Conservation (phyloP, 1,140 invertebrate genomes). For the Pectinophora gossypiella region DNA sequence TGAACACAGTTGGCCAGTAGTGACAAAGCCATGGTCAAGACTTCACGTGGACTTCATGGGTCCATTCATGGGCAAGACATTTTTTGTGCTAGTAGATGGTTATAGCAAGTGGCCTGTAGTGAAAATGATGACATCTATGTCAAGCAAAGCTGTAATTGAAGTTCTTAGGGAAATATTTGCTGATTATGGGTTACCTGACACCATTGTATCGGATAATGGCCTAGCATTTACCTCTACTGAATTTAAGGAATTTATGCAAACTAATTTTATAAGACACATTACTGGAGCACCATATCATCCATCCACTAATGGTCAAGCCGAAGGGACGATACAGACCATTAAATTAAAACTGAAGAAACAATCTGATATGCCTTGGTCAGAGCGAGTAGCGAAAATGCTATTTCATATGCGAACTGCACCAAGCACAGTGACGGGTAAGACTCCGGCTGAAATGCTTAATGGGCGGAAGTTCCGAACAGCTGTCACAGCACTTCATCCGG, state of each 20-base stretch:
- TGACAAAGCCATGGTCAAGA: slow-evolving; percentile 46
- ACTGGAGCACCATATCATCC: slow-evolving; percentile 39
- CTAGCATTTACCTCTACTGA: slow-evolving; percentile 45
- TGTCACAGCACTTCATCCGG: not conserved
- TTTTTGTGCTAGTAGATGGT: slow-evolving; percentile 31
- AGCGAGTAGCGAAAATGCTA: slow-evolving; percentile 80
- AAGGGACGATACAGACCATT: slow-evolving; percentile 29
- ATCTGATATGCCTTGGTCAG: slow-evolving; percentile 1
- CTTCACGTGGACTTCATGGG: slow-evolving; percentile 45
- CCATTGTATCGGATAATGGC: slow-evolving; percentile 52
- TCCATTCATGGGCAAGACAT: slow-evolving; percentile 26
- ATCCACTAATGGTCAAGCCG: slow-evolving; percentile 37
- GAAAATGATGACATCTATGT: slow-evolving; percentile 7
- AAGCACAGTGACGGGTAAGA: slow-evolving; percentile 78
- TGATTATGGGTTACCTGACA: slow-evolving; percentile 39
- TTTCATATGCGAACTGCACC: slow-evolving; percentile 95
- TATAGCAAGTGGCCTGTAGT: slow-evolving; percentile 36
- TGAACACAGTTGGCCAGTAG: slow-evolving; percentile 38
- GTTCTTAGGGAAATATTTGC: slow-evolving; percentile 32
- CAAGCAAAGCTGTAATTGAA: slow-evolving; percentile 10
- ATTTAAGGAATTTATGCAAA: slow-evolving; percentile 42
- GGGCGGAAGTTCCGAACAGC: slow-evolving; percentile 7
- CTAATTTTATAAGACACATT: slow-evolving; percentile 33
- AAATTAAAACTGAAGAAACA: slow-evolving; percentile 21
- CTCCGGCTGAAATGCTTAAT: slow-evolving; percentile 9